These are phyloP conservation scores for Halichondria panicea DNA, from an alignment of 37 sponge, comb jelly and placozoan genomes.

Conservation along the genomic window DNA sequence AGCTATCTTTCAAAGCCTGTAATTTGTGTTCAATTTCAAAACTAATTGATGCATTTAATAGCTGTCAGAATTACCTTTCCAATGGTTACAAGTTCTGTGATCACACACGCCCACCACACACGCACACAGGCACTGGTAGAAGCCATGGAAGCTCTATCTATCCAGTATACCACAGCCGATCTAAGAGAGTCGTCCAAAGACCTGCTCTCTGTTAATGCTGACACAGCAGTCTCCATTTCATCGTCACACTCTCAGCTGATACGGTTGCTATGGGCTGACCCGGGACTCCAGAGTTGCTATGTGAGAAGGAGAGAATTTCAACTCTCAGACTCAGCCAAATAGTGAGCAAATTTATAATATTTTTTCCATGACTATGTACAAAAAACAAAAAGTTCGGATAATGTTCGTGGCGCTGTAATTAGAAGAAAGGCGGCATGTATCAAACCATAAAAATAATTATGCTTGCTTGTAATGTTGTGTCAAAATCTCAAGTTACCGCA, in stretches of 20 bases:
- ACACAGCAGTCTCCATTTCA: neutral
- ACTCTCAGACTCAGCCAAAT: slow-evolving; percentile 94
- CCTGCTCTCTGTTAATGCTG: neutral
- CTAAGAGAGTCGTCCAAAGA: neutral
- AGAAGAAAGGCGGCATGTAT: too few species aligned
- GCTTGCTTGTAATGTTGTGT: too few species aligned
- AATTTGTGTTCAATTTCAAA: too few species aligned
- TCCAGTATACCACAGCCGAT: slow-evolving; percentile 9
- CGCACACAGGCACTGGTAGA: slow-evolving; percentile 31
- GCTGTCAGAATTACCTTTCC: too few species aligned
- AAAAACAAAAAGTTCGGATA: too few species aligned
- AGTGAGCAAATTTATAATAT: slow-evolving; percentile 64
- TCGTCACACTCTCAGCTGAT: too few species aligned
- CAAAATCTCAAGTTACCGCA: too few species aligned
- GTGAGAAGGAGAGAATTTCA: slow-evolving; percentile 90
- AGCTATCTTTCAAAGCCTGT: too few species aligned
- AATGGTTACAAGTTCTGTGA: too few species aligned
- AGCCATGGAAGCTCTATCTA: slow-evolving; percentile 55
- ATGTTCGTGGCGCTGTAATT: neutral
- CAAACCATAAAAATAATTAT: too few species aligned
- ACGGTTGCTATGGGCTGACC: slow-evolving; percentile 66
- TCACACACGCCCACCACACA: too few species aligned
- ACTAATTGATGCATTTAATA: too few species aligned
- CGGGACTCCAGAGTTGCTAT: slow-evolving; percentile 80
- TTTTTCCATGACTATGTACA: neutral